phyloP scores from a whole-genome alignment of 1,140 invertebrate genomes.

The Zaprionus ornatus region DNA sequence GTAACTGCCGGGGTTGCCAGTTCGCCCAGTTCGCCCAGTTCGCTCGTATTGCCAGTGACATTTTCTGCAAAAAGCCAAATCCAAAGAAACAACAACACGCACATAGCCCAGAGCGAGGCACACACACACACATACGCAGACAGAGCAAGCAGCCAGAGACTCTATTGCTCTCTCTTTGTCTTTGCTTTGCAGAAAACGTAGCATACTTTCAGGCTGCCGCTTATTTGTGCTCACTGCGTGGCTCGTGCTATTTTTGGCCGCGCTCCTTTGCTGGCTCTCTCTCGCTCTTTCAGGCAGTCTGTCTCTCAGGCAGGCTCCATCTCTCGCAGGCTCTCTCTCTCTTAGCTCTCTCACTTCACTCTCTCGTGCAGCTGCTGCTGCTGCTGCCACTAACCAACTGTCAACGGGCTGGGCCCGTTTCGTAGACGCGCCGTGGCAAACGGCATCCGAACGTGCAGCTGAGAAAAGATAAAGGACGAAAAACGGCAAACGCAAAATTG shows the following conservation, averaged over 20 bases:
- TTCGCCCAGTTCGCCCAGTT: constrained; percentile 22
- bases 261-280: constrained; percentile 1
- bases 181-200: constrained; percentile 61
- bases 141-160: neutral
- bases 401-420: constrained; percentile 36
- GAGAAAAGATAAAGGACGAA: constrained; percentile 75
- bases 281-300: constrained; percentile 6
- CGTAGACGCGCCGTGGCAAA: constrained; percentile 45
- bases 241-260: constrained; percentile 49
- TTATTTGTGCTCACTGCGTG: neutral
- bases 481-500: constrained; percentile 54
- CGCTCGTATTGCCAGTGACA: constrained; percentile 56
- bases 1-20: constrained; percentile 80
- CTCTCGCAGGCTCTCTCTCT: neutral
- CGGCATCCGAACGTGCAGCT: constrained; percentile 74
- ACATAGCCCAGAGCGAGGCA: no score
- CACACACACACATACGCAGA: constrained; percentile 1
- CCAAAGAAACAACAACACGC: constrained; percentile 36
- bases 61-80: constrained; percentile 70
- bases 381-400: constrained; percentile 24
- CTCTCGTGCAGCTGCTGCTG: constrained; percentile 4
- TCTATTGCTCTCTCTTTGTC: neutral
- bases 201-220: constrained; percentile 50
- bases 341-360: neutral
- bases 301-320: neutral